Evolutionary conservation across 2,888 invertebrate species (phyloP), one percentile per base, ranked within the genome.

Genomic region (Conistra vaccinii): DNA sequence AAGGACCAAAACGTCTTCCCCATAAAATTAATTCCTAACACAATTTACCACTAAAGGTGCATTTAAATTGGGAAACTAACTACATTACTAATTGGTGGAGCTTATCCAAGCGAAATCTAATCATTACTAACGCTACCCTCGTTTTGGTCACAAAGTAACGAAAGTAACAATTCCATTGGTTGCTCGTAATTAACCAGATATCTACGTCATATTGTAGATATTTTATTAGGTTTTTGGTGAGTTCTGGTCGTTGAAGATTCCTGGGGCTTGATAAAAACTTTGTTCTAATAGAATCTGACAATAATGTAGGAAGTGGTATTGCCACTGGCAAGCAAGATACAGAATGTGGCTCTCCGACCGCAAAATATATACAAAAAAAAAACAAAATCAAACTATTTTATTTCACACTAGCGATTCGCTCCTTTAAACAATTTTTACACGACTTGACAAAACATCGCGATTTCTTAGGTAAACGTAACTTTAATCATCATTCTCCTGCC

Each of bases 81-180:
- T 77, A 77, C 74, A 68, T 77, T 70, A 73, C 80, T 87, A 87
- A 87, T 87, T 83, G 80, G 75, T 55, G 60, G 63, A 45, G 75
- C 85, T 85, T 88, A 87, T 88, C 87, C 78, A 63, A 76, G 68
- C 55, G 63, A 60, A 85, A 87, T 87, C 83, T 88, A 82, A 87
- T 87, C 83, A 77, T 81, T 77, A 70, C 53, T 39, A 58, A 81
- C 61, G 55, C 66, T 61, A 85, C 84, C 87, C 84, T 83, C 80
- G 78, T 81, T 73, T 42, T 26, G 42, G 66, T 32, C n/a, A 20
- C n/a, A 57, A 20, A 6, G 58, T 73, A 67, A 80, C 60, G 73
- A 62, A 72, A 78, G 62, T 78, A 80, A 81, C 69, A 76, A 55
- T 69, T 65, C 81, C 74, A 80, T 79, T 68, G 71, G 69, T n/a